Percentiles rank a stretch among this genome's conserved stretches.
Conservation (phyloP, 2,113 vertebrate species). For the Callionymus lyra region DNA sequence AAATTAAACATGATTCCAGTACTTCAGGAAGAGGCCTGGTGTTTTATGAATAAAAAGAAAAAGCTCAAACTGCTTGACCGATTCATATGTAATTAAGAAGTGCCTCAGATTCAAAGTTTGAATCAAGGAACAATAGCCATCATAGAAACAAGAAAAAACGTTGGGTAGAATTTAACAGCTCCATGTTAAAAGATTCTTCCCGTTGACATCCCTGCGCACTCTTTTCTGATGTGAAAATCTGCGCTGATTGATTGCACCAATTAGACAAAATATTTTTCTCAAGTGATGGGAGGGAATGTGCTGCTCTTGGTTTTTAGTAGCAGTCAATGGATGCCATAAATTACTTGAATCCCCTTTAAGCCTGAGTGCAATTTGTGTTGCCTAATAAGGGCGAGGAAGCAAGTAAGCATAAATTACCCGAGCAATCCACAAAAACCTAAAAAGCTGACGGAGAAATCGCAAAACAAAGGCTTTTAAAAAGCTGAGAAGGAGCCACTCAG, state of each 20-base stretch:
- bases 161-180: too few species aligned
- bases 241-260: constrained; percentile 25
- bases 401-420: constrained; percentile 6
- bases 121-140: too few species aligned
- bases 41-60: too few species aligned
- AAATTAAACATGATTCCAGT: too few species aligned
- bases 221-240: constrained; percentile 5
- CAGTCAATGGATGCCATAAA: constrained; percentile 18
- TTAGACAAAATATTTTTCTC: constrained; percentile 17
- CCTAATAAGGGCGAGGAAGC: constrained; percentile 3
- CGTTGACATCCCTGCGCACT: constrained; percentile 11
- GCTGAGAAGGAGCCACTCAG: too few species aligned
- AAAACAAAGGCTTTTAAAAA: too few species aligned
- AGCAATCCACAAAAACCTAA: neutral
- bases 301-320: constrained; percentile 4
- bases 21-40: too few species aligned
- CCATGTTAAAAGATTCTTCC: neutral
- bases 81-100: too few species aligned
- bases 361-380: constrained; percentile 10
- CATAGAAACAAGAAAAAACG: too few species aligned
- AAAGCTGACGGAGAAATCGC: too few species aligned
- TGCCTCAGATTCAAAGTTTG: too few species aligned
- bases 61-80: too few species aligned
- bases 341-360: constrained; percentile 10
- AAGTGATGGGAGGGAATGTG: neutral